A percentile compares a stretch with the other conserved stretches of the same genome.
Conservation (phyloP, 2,113 vertebrate genomes). For the Zingel zingel region DNA sequence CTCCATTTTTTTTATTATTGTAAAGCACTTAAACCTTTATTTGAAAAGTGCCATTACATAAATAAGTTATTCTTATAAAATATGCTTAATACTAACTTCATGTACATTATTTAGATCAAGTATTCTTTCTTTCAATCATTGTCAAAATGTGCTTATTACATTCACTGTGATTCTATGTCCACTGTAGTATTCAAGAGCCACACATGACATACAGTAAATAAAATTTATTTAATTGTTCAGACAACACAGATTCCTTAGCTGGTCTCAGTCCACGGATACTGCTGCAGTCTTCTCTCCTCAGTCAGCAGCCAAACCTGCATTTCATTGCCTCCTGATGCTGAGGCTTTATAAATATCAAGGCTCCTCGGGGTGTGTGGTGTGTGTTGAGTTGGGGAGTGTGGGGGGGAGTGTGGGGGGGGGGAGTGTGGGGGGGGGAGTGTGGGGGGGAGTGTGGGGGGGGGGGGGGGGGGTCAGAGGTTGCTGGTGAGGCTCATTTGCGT, state of each 20-base stretch:
- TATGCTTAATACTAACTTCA: background rate
- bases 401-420: no score
- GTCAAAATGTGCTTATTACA: background rate
- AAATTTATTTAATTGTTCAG: conserved; percentile 70
- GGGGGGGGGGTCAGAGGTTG: background rate
- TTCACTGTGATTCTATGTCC: background rate
- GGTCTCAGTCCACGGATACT: conserved; percentile 30
- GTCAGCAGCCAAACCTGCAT: conserved; percentile 4
- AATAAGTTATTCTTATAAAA: background rate
- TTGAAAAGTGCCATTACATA: background rate
- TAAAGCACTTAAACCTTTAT: no score
- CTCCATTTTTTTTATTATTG: no score
- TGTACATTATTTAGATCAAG: background rate
- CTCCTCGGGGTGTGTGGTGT: conserved; percentile 9
- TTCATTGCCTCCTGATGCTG: conserved; percentile 27
- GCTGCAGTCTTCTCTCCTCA: background rate
- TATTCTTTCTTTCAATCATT: background rate
- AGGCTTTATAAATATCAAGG: conserved; percentile 58
- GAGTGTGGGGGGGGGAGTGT: accelerated
- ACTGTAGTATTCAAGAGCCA: background rate
- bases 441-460: background rate
- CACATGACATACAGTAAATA: conserved; percentile 58
- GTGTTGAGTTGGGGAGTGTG: background rate
- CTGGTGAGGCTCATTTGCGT: conserved; percentile 87
- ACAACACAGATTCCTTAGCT: conserved; percentile 28